These are phyloP conservation scores for Tringa solitaria DNA, from an alignment of 2,113 vertebrate genomes.

Conservation along the genomic window DNA sequence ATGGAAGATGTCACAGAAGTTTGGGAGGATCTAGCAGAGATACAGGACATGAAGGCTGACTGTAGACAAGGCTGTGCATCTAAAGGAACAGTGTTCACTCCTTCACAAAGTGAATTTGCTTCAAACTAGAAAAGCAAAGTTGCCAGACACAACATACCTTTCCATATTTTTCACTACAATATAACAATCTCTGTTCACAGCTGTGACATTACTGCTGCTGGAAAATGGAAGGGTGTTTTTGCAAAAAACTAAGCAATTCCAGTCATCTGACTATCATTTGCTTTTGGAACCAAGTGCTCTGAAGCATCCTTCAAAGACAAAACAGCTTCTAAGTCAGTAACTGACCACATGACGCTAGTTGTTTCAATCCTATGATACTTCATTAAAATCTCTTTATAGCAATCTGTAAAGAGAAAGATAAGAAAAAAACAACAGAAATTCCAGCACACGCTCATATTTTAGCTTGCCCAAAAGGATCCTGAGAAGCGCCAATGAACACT, in stretches of 20 bases:
- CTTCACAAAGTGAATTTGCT: neutral
- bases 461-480: neutral
- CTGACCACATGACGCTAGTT: neutral
- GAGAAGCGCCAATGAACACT: neutral
- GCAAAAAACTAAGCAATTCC: neutral
- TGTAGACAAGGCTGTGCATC: neutral
- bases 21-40: neutral
- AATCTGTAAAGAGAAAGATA: neutral
- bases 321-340: neutral
- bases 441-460: neutral
- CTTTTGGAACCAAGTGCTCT: neutral
- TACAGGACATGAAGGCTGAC: neutral
- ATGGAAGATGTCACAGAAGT: neutral
- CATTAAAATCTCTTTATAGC: neutral
- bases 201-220: neutral
- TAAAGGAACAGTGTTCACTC: neutral
- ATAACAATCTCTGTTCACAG: neutral
- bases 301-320: neutral
- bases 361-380: neutral
- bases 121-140: neutral
- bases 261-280: conserved; percentile 21
- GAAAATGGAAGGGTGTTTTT: neutral
- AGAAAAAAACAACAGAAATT: neutral
- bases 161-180: neutral
- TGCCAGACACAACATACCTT: neutral